phyloP scores from a whole-genome alignment of 2,113 vertebrate genomes.

The Vimba vimba region DNA sequence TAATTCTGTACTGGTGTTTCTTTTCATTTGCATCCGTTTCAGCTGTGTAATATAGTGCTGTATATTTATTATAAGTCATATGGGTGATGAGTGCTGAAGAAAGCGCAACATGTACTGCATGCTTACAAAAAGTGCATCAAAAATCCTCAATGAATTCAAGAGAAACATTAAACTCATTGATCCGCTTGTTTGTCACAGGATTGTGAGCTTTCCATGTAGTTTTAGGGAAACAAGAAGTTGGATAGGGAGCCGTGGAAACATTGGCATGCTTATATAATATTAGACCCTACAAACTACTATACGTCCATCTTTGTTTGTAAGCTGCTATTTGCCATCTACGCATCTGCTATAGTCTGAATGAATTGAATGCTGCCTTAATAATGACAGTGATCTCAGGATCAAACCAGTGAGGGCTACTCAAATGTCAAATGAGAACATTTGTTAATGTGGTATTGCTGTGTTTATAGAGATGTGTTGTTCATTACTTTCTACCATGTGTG shows the following conservation, averaged over 20 bases:
- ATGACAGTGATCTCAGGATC: constrained; percentile 73
- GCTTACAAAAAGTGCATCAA: constrained; percentile 13
- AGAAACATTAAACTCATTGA: background rate
- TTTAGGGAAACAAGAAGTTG: background rate
- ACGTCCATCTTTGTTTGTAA: constrained; percentile 35
- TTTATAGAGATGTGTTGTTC: constrained; percentile 31
- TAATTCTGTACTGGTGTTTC: constrained; percentile 3
- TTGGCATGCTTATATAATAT: background rate
- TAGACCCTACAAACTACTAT: constrained; percentile 44
- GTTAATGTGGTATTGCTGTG: constrained; percentile 51
- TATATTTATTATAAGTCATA: constrained; percentile 8
- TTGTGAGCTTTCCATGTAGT: background rate
- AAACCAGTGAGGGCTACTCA: constrained; percentile 72
- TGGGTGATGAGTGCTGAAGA: constrained; percentile 3
- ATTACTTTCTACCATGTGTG: constrained; percentile 51
- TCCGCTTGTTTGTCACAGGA: background rate
- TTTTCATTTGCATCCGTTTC: constrained; percentile 6
- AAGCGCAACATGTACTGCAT: constrained; percentile 1
- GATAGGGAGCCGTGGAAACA: background rate
- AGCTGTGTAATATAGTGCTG: constrained; percentile 17
- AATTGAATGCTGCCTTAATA: constrained; percentile 75
- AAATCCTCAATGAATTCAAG: background rate
- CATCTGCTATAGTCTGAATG: constrained; percentile 59
- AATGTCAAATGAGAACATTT: constrained; percentile 61
- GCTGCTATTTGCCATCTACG: constrained; percentile 48